Base-by-base conservation (phyloP, 2,888 invertebrate species). In the Rhodophaea formosa region DNA sequence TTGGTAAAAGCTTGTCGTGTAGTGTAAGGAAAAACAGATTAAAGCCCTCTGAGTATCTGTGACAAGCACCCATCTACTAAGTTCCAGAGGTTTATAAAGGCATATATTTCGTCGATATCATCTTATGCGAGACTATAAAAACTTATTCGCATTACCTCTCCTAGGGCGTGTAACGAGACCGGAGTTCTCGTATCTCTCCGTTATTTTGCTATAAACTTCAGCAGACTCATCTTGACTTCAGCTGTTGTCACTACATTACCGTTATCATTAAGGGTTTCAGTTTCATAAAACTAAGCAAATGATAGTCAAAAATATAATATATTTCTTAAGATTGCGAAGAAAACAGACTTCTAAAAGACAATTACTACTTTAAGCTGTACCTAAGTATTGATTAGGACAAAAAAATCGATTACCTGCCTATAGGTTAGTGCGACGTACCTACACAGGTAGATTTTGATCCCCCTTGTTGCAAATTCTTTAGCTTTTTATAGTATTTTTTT, bases 121-220 rank as follows among this genome's bases (percentile, higher is more conserved):
- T 32, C 39, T 29, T 17, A 5, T n/a, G 43, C 14, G 15, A 15
- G 16, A n/a, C 16, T 7, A 56, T 51, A 51, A 51, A 51, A 51
- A 51, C 35, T 51, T 51, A 12, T 35, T 35, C 35, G 16, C 17
- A 35, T 51, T 35, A 51, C 51, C 16, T 51, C 32, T n/a, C 7
- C 29, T 10, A 14, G 30, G 47, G 35, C 15, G 51, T 35, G 35
- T 35, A 51, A 16, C 10, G 32, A 32, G 32, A 51, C 16, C 51
- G 15, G 5, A 49, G 47, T 47, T n/a, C 32, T 51, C 51, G 51
- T 51, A 35, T 35, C 16, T 51, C 51, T 35, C 16, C 15, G 35
- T 35, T 51, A 51, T 51, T 51, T 16, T 6, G 35, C 51, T 35
- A 35, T 51, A 51, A 51, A 51, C 16, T 51, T 32, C 35, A 49